Evolutionary conservation across 2,113 vertebrate species (phyloP).

Genomic region (Astur gentilis): DNA sequence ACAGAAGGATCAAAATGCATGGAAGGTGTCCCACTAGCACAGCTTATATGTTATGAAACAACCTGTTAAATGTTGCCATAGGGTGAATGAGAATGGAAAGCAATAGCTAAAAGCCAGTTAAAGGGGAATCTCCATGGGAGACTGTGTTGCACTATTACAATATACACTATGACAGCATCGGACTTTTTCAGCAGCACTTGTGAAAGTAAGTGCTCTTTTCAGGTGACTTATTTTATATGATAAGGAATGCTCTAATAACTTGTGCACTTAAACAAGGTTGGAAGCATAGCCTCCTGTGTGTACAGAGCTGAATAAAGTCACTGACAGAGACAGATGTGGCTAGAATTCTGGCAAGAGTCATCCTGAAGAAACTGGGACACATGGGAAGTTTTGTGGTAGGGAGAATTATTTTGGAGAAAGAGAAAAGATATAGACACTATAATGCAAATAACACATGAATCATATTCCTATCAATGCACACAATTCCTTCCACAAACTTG

Average conservation of each 20-base stretch:
- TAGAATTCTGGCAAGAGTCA: neutral
- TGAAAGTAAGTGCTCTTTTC: neutral
- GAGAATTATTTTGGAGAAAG: neutral
- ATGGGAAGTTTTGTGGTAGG: neutral
- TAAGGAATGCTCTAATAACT: conserved; percentile 1
- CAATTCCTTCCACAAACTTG: neutral
- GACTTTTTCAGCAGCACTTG: neutral
- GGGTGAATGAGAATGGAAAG: neutral
- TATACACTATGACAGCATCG: neutral
- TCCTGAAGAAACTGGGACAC: neutral
- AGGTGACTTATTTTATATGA: neutral
- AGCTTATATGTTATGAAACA: neutral
- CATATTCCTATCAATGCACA: neutral
- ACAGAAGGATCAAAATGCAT: neutral
- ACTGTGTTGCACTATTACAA: neutral
- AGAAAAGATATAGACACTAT: accelerated
- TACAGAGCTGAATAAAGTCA: neutral
- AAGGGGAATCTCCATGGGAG: neutral
- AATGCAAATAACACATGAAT: neutral
- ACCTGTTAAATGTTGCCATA: neutral
- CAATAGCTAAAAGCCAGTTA: neutral
- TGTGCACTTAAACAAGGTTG: neutral
- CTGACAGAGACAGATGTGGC: neutral
- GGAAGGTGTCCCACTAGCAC: neutral
- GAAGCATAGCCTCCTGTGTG: neutral